These are phyloP conservation scores for Hydraecia micacea DNA, from an alignment of 2,888 invertebrate genomes.

Conservation along the genomic window DNA sequence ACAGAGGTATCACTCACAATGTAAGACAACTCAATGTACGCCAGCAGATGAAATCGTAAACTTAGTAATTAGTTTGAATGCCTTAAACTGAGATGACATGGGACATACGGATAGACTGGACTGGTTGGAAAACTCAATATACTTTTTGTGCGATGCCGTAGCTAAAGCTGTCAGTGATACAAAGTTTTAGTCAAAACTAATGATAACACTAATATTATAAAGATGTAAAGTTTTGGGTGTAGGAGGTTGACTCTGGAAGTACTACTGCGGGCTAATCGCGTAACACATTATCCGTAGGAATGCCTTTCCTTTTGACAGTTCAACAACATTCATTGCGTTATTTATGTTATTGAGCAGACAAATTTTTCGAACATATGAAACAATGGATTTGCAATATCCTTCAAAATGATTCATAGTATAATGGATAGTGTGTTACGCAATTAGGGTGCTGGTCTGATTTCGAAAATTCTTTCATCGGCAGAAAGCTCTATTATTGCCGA, in stretches of 20 bases:
- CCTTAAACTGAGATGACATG: slow-evolving; percentile 67
- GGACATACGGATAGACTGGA: slow-evolving; percentile 46
- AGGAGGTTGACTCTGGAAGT: not conserved
- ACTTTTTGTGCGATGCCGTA: not conserved
- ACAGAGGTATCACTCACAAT: slow-evolving; percentile 70
- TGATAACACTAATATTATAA: not conserved
- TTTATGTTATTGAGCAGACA: not conserved
- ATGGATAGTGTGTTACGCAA: too few relatives aligned
- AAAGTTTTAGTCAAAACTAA: not conserved
- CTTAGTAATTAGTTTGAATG: slow-evolving; percentile 79
- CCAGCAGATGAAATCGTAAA: slow-evolving; percentile 76
- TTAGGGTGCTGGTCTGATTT: not conserved
- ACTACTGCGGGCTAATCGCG: not conserved
- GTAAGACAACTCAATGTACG: slow-evolving; percentile 79
- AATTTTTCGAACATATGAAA: not conserved
- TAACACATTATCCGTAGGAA: not conserved
- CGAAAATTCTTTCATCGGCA: not conserved
- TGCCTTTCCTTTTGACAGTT: not conserved
- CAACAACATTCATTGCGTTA: not conserved
- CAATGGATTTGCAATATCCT: not conserved
- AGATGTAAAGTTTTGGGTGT: not conserved
- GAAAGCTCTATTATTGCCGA: not conserved
- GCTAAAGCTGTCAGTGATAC: not conserved
- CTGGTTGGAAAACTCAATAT: not conserved
- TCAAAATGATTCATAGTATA: not conserved